phyloP scores from a whole-genome alignment of 1,140 invertebrate genomes.

The Cheumatopsyche charites region DNA sequence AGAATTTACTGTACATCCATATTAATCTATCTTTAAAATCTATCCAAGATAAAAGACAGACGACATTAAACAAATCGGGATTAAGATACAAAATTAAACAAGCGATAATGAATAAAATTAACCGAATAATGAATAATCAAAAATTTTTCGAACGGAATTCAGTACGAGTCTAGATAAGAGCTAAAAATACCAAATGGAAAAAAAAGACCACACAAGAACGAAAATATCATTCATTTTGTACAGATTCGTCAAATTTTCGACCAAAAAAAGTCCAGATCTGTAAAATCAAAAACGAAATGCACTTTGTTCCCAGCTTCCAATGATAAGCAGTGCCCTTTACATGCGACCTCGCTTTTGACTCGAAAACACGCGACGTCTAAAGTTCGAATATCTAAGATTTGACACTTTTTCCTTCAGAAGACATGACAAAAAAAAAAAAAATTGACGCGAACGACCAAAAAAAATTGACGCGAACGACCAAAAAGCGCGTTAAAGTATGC shows the following conservation, averaged over 20 bases:
- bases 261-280: not conserved
- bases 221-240: too few species aligned
- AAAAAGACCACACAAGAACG: too few species aligned
- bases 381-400: conserved; percentile 27
- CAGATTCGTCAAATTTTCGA: not conserved
- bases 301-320: conserved; percentile 30
- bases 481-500: not conserved
- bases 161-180: too few species aligned
- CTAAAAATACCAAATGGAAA: too few species aligned
- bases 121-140: too few species aligned
- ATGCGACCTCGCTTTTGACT: conserved; percentile 26
- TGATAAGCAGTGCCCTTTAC: conserved; percentile 34
- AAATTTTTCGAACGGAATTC: too few species aligned
- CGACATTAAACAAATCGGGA: too few species aligned
- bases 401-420: conserved; percentile 28
- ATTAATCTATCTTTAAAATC: too few species aligned
- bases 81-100: too few species aligned
- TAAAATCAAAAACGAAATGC: not conserved
- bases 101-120: too few species aligned
- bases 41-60: too few species aligned
- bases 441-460: not conserved
- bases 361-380: conserved; percentile 18
- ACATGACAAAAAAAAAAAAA: conserved; percentile 2
- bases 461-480: not conserved
- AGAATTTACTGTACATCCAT: too few species aligned